Conservation (phyloP, 2,113 vertebrate species). For the Dendropsophus ebraccatus region DNA sequence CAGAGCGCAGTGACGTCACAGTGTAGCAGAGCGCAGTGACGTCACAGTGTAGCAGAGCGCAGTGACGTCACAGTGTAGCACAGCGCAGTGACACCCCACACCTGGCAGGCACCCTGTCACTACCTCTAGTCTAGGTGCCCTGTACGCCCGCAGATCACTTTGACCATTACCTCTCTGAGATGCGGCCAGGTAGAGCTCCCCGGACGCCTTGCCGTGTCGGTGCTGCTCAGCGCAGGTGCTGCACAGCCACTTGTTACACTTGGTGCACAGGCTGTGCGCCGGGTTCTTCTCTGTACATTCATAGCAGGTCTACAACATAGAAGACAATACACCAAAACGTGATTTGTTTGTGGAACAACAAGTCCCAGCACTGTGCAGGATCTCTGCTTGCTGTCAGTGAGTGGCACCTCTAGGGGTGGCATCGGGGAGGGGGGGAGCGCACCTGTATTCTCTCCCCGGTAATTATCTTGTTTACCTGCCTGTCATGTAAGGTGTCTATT, state of each 20-base stretch:
- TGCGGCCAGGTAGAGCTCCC: constrained; percentile 64
- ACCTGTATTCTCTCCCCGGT: neutral
- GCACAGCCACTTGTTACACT: constrained; percentile 80
- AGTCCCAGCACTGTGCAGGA: neutral
- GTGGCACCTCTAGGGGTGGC: too few relatives aligned
- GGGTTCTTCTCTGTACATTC: constrained; percentile 76
- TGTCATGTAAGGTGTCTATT: neutral
- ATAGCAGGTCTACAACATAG: constrained; percentile 73
- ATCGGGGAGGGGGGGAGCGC: neutral
- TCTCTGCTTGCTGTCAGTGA: neutral
- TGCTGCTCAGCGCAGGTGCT: constrained; percentile 78
- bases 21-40: too few relatives aligned
- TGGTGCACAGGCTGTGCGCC: constrained; percentile 78
- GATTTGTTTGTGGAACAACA: neutral
- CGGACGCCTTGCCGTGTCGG: constrained; percentile 64
- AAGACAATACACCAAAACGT: constrained; percentile 32
- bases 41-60: too few relatives aligned
- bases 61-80: too few relatives aligned
- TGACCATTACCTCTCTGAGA: constrained; percentile 74
- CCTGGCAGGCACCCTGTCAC: too few relatives aligned
- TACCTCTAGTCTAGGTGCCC: too few relatives aligned
- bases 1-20: too few relatives aligned
- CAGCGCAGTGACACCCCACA: too few relatives aligned
- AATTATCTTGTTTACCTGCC: constrained; percentile 27
- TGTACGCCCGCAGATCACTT: too few relatives aligned